Base-by-base conservation (phyloP, 2,888 invertebrate species). In the Drosophila pseudotakahashii region DNA sequence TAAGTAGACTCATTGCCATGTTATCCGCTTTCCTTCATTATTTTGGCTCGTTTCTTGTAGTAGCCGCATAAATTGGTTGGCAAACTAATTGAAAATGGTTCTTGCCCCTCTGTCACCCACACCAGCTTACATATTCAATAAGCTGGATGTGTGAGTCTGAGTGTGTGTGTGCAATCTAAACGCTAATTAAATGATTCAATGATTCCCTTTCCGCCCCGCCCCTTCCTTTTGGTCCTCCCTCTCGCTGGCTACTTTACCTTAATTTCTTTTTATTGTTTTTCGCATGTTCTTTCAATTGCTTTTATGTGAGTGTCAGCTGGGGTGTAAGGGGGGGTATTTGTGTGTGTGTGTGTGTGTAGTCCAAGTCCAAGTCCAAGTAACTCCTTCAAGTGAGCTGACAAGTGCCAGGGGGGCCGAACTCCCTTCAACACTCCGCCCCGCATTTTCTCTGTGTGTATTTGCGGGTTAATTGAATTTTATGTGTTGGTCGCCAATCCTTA, bases 161-260 rank as follows among this genome's bases (percentile, higher is more conserved):
- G 41, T 45, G 36, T 75, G 53, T 63, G 70, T 82, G 73, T 63
- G 72, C 81, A 85, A 90, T 85, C 85, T 90, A 89, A 91, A 88
- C 89, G 84, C 91, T 91, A 91, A 91, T 91, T 91, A 91, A 91
- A 91, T 90, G 91, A 90, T 91, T 91, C 91, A 90, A 90, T 91
- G 90, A 90, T 79, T 91, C 79, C 73, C 58, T 47, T 53, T 55
- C 36, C 39, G 32, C 16, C 16, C 44, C 32, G 0, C 23, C 23
- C 16, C 7, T 14, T 42, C 55, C 45, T 7, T 26, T 32, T 47
- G 54, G 47, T 44, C 37, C 54, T 7, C 23, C 16, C 30, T 26
- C n/a, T 60, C 37, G 34, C 52, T 59, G 60, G 71, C 88, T 86
- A 83, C 86, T 83, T 80, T 87, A 87, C 82, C 79, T 88, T 87